These are phyloP conservation scores for Corythornis cristatus DNA, from an alignment of 2,113 vertebrate species.

Conservation along the genomic window DNA sequence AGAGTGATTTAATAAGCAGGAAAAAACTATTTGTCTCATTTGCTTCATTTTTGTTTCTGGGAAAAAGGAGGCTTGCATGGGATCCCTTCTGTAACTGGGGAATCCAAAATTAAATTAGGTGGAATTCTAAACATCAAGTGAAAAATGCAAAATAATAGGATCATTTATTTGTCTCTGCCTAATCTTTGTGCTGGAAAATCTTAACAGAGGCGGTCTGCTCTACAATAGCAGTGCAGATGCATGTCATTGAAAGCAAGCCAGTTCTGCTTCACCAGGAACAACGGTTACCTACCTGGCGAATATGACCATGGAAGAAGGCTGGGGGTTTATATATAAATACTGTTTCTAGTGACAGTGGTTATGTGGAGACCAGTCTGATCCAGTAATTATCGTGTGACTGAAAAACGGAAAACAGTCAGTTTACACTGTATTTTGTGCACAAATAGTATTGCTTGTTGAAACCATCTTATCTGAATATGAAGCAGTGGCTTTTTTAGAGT, in stretches of 20 bases:
- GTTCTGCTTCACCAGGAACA: not conserved
- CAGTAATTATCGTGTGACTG: not conserved
- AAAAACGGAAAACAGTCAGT: not conserved
- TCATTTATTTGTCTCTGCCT: not conserved
- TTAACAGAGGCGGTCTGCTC: not conserved
- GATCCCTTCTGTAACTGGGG: not conserved
- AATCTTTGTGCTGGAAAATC: constrained; percentile 1
- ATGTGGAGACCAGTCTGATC: not conserved
- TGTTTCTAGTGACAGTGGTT: not conserved
- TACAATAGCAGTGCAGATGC: not conserved
- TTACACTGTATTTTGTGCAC: not conserved
- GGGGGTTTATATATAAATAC: not conserved
- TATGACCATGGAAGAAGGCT: not conserved
- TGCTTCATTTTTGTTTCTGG: constrained; percentile 21
- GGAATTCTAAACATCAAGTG: not conserved
- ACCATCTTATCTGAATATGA: not conserved
- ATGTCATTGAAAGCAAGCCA: not conserved
- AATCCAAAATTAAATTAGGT: not conserved
- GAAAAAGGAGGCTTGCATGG: not conserved
- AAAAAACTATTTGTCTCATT: not conserved
- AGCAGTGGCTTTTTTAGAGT: not conserved
- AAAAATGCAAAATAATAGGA: not conserved
- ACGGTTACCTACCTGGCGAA: constrained; percentile 11
- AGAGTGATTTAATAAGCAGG: constrained; percentile 14
- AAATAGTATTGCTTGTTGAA: not conserved